Conservation (phyloP, 2,113 vertebrate genomes). For the Crotalus tigris region DNA sequence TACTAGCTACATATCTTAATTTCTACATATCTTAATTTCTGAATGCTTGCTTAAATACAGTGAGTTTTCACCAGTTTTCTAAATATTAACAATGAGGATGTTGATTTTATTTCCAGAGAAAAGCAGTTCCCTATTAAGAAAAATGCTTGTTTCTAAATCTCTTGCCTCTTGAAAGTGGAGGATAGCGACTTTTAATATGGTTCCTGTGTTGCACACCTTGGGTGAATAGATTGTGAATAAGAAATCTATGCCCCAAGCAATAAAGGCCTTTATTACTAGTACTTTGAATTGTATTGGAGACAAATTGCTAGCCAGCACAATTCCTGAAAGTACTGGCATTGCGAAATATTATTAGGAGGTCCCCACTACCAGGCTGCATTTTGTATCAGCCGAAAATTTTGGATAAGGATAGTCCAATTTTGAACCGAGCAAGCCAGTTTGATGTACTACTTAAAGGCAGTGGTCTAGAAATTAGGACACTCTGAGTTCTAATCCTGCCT, state of each 20-base stretch:
- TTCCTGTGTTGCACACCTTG: background rate
- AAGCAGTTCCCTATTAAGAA: background rate
- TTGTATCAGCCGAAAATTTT: background rate
- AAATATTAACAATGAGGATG: background rate
- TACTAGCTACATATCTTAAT: background rate
- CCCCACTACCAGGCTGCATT: background rate
- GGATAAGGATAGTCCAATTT: background rate
- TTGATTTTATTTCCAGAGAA: background rate
- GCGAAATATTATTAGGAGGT: background rate
- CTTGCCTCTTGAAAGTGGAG: background rate
- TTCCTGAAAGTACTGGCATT: background rate
- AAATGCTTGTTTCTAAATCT: background rate
- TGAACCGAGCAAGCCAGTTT: background rate
- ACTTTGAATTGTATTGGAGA: background rate
- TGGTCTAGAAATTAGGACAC: background rate
- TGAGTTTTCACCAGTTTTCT: background rate
- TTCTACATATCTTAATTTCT: background rate
- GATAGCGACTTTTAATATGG: background rate
- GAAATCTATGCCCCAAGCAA: background rate
- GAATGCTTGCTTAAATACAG: background rate
- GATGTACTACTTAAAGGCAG: background rate
- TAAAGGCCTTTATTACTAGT: background rate
- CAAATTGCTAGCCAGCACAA: background rate
- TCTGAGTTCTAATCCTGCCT: background rate
- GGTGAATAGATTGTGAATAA: background rate